Conservation (phyloP, 2,888 invertebrate genomes). For the Scaptodrosophila latifasciaeformis region DNA sequence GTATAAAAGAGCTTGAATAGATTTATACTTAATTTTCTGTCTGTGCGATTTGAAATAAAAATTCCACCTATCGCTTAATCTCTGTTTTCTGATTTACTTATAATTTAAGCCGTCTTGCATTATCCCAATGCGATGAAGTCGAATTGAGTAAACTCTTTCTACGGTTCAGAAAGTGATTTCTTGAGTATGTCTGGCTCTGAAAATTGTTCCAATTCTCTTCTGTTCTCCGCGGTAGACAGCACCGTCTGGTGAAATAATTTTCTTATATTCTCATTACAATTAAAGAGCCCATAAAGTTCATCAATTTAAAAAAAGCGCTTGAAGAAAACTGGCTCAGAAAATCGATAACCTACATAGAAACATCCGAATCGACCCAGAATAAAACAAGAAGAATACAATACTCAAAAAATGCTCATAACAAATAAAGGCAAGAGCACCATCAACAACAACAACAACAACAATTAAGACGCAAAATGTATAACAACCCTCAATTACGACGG, state of each 20-base stretch:
- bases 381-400: not conserved
- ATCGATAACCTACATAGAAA: constrained; percentile 59
- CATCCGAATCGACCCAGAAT: constrained; percentile 11
- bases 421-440: constrained; percentile 39
- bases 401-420: constrained; percentile 32
- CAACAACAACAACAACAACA: constrained; percentile 48
- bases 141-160: constrained; percentile 9
- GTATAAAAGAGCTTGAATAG: too few relatives aligned
- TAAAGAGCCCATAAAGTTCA: not conserved
- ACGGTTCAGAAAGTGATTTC: constrained; percentile 1
- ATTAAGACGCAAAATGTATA: constrained; percentile 44
- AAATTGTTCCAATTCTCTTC: too few relatives aligned
- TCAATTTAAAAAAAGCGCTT: constrained; percentile 28
- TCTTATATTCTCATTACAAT: too few relatives aligned
- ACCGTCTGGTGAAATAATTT: too few relatives aligned
- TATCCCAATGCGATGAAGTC: constrained; percentile 5
- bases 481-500: constrained; percentile 53
- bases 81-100: too few relatives aligned
- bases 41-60: too few relatives aligned
- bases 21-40: too few relatives aligned
- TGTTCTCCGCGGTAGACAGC: too few relatives aligned
- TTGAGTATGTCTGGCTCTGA: constrained; percentile 1
- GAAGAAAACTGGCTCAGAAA: constrained; percentile 34
- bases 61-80: too few relatives aligned
- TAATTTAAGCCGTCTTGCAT: not conserved